Percentiles rank a stretch among this genome's conserved stretches.
phyloP scores from a whole-genome alignment of 2,113 vertebrate species.

The Vulpes vulpes region DNA sequence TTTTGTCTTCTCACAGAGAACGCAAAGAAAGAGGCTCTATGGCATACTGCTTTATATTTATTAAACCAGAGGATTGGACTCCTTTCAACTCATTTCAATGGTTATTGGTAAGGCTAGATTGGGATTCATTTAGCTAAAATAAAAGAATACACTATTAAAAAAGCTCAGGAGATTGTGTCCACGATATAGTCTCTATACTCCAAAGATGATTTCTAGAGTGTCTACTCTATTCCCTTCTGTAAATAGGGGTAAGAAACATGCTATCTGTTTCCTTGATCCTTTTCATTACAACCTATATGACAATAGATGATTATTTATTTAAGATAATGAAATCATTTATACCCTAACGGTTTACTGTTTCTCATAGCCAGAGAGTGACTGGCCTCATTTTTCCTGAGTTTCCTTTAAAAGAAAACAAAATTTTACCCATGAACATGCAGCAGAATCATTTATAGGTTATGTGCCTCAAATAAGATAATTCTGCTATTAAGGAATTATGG shows the following conservation, averaged over 20 bases:
- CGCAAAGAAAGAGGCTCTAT: not conserved
- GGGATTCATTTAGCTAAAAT: not conserved
- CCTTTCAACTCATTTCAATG: not conserved
- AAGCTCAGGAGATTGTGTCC: not conserved
- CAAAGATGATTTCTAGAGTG: not conserved
- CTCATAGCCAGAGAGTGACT: not conserved
- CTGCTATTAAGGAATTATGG: not conserved
- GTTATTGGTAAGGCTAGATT: not conserved
- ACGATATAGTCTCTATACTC: not conserved
- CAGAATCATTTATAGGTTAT: not conserved
- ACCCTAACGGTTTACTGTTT: not conserved
- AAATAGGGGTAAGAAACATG: not conserved
- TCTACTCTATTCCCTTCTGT: not conserved
- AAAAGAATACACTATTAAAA: not conserved
- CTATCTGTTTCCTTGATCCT: not conserved
- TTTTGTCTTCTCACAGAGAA: constrained; percentile 46
- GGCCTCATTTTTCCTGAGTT: not conserved
- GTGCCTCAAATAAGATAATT: not conserved
- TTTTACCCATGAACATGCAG: not conserved
- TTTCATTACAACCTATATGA: not conserved
- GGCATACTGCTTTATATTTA: not conserved
- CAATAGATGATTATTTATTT: not conserved
- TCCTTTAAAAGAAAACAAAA: constrained; percentile 25
- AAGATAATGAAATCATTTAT: not conserved
- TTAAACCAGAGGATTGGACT: not conserved